Conservation (phyloP, 2,797 vertebrate genomes). For the Octomys mimax region DNA sequence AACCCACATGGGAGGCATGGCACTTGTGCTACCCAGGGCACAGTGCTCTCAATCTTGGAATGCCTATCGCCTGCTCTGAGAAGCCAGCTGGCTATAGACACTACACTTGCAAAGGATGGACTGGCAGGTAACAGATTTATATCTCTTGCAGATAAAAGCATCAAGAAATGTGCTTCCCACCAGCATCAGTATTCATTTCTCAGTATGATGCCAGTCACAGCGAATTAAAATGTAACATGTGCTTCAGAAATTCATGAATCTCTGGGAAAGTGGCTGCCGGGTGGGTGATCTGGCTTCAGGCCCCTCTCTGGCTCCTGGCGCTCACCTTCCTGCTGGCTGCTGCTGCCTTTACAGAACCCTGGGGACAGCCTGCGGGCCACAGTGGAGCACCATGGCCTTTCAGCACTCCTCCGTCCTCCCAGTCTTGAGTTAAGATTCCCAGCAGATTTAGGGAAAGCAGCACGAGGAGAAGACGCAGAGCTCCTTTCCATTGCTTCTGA, state of each 20-base stretch:
- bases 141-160: slow-evolving; percentile 17
- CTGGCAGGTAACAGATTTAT: neutral
- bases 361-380: neutral
- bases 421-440: neutral
- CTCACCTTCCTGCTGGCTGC: neutral
- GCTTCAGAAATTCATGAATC: neutral
- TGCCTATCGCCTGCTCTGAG: neutral
- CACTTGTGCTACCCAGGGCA: neutral
- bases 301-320: neutral
- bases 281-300: too few species aligned
- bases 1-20: neutral
- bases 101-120: neutral
- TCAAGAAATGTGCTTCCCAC: slow-evolving; percentile 1
- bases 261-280: neutral
- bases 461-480: neutral
- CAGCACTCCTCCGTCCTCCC: neutral
- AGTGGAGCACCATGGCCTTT: too few species aligned
- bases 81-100: neutral
- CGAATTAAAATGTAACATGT: fast-evolving
- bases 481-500: neutral
- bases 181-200: too few species aligned
- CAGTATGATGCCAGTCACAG: neutral
- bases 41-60: neutral
- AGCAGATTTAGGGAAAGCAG: neutral
- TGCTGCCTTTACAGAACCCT: neutral